Percentiles rank a stretch among this genome's conserved stretches.
Conservation (phyloP, 2,797 vertebrate species). For the Microctenopoma stevenorrisi region DNA sequence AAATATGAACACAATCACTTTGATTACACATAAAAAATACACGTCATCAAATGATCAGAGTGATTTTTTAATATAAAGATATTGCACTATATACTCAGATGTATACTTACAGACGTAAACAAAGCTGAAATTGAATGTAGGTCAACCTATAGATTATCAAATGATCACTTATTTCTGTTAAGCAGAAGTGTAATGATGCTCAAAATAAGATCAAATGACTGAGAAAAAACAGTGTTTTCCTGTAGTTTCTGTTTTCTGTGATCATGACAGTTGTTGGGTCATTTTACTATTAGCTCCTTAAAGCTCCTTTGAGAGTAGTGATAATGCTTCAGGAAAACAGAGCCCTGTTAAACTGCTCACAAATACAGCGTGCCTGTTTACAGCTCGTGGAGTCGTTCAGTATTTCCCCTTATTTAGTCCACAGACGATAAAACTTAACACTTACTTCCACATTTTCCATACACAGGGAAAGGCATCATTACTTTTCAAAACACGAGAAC, state of each 20-base stretch:
- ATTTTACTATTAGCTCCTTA: background rate
- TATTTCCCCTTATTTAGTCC: background rate
- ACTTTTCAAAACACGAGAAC: constrained; percentile 60
- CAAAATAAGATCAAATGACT: too few relatives aligned
- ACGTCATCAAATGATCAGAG: too few relatives aligned
- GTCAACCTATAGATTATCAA: too few relatives aligned
- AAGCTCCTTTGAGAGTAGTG: background rate
- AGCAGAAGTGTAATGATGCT: too few relatives aligned
- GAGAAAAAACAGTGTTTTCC: background rate
- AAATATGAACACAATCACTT: too few relatives aligned
- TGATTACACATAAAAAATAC: too few relatives aligned
- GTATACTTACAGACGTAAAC: too few relatives aligned
- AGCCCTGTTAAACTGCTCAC: background rate
- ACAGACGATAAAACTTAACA: constrained; percentile 13
- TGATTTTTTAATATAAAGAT: too few relatives aligned
- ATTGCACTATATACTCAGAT: too few relatives aligned
- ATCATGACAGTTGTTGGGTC: background rate
- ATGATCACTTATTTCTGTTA: too few relatives aligned
- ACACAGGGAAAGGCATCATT: constrained; percentile 37
- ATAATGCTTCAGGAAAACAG: background rate
- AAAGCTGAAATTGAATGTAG: too few relatives aligned
- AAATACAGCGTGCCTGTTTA: constrained; percentile 9
- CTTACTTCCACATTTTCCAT: constrained; percentile 31
- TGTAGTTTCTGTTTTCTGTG: background rate
- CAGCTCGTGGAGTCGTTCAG: background rate